These are phyloP conservation scores for Tenthredo notha DNA, from an alignment of 2,888 invertebrate species.

Conservation along the genomic window DNA sequence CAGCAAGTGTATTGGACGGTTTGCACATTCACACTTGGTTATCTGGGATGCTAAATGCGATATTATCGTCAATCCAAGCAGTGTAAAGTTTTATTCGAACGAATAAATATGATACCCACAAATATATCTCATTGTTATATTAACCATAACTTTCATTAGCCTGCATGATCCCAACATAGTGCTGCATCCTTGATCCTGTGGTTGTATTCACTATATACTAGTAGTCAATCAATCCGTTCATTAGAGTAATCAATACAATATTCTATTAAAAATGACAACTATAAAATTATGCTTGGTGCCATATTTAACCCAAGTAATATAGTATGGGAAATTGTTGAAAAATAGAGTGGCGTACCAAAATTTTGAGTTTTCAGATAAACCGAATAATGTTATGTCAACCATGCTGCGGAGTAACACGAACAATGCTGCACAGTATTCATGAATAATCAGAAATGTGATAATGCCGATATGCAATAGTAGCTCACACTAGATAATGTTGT, in stretches of 20 bases:
- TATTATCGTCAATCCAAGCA: not conserved
- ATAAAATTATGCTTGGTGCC: slow-evolving; percentile 21
- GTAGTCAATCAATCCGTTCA: not conserved
- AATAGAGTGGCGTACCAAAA: not conserved
- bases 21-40: too few species aligned
- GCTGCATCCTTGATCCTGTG: not conserved
- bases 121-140: not conserved
- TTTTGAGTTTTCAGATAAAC: not conserved
- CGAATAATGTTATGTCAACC: slow-evolving; percentile 6
- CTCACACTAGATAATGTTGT: not conserved
- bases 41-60: too few species aligned
- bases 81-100: not conserved
- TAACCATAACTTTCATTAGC: not conserved
- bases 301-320: slow-evolving; percentile 11
- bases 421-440: slow-evolving; percentile 18
- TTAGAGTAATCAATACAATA: not conserved
- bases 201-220: slow-evolving; percentile 4
- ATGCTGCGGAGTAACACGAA: not conserved
- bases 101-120: slow-evolving; percentile 8
- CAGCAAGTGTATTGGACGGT: too few species aligned
- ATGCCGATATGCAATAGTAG: slow-evolving; percentile 14
- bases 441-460: not conserved
- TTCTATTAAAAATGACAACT: not conserved
- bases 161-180: not conserved
- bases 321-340: not conserved